phyloP scores from a whole-genome alignment of 2,113 vertebrate genomes.

The Onychostoma macrolepis region DNA sequence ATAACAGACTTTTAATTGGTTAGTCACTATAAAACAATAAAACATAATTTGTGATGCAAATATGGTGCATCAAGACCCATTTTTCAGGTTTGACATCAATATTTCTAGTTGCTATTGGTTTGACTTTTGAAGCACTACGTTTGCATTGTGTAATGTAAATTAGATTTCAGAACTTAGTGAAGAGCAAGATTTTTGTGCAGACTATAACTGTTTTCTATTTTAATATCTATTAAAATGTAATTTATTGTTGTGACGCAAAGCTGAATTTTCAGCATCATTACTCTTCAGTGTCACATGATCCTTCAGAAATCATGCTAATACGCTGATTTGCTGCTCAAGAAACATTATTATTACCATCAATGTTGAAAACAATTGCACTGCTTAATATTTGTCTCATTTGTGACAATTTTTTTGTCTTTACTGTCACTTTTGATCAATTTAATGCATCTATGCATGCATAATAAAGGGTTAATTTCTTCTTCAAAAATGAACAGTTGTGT shows the following conservation, averaged over 20 bases:
- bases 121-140: neutral
- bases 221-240: neutral
- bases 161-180: neutral
- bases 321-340: neutral
- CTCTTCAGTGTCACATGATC: neutral
- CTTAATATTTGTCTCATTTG: neutral
- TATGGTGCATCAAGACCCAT: neutral
- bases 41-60: neutral
- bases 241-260: neutral
- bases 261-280: neutral
- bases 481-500: too few species aligned
- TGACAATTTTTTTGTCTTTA: too few species aligned
- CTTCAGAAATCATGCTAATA: neutral
- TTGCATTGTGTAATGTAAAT: neutral
- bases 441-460: neutral
- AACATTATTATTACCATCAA: neutral
- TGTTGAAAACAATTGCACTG: neutral
- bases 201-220: neutral
- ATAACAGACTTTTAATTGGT: too few species aligned
- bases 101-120: neutral
- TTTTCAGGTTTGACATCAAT: neutral
- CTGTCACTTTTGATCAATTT: neutral
- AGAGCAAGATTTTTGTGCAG: neutral
- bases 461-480: too few species aligned
- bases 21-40: neutral